Percentiles rank a stretch among this genome's conserved stretches.
phyloP scores from a whole-genome alignment of 2,113 vertebrate species.

The Argyrosomus japonicus region DNA sequence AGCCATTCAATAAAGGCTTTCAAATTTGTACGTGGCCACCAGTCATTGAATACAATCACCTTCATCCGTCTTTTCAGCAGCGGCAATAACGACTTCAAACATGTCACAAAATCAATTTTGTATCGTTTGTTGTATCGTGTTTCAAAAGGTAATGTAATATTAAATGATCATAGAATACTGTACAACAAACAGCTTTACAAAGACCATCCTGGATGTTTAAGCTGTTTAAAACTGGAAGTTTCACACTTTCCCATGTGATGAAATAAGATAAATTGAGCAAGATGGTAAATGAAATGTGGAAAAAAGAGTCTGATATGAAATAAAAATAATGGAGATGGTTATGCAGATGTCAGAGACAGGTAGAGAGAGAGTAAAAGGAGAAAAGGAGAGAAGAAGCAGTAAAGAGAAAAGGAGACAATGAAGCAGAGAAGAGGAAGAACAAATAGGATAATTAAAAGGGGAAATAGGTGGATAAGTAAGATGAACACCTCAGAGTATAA shows the following conservation, averaged over 20 bases:
- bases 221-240: neutral
- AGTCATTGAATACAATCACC: neutral
- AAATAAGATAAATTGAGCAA: neutral
- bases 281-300: neutral
- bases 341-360: slow-evolving; percentile 20
- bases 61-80: neutral
- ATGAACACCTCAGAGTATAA: neutral
- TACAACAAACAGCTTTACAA: neutral
- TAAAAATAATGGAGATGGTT: slow-evolving; percentile 31
- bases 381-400: neutral
- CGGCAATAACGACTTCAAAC: neutral
- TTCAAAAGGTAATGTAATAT: neutral
- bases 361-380: neutral
- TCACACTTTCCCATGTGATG: no score
- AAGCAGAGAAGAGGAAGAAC: neutral
- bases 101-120: neutral
- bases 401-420: neutral
- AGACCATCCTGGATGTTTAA: neutral
- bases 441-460: neutral
- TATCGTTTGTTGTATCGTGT: neutral
- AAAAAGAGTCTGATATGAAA: neutral
- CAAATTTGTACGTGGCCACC: neutral
- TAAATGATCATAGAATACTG: neutral
- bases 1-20: neutral
- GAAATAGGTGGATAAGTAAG: neutral